Evolutionary conservation across 37 sponge, comb jelly and placozoan genomes (phyloP), one percentile per base, ranked within the genome.

Genomic region (Crambe crambe): DNA sequence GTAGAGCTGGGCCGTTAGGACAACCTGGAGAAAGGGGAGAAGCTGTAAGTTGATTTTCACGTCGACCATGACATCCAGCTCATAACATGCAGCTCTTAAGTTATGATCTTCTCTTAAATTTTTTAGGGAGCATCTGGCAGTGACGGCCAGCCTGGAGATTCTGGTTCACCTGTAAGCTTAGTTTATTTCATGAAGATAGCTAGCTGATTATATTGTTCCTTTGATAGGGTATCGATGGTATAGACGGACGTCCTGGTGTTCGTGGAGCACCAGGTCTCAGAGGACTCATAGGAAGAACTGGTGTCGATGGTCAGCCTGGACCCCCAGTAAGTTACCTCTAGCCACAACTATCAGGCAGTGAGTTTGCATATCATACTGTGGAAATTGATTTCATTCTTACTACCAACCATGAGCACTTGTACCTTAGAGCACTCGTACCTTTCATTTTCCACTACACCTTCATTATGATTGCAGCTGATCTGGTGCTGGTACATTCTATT

Each of bases 201-300:
- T 36, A 34, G 39, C 37, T 68, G 6, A 31, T 37, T 37, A 18
- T 37, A 35, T 10, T 65, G 35, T 58, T 35, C 25, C 6, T 76
- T 2, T 22, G 25, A 21, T 58, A 87, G 87, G 88, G 88, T 47
- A 22, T 63, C 3, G 83, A 88, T 54, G 88, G 88, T 1, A 70
- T 62, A 37, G 78, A 89, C 73, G 89, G 89, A 3, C 37, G 37
- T 23, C 42, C 79, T 60, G 89, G 89, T 23, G 22, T 23, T 23
- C 42, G 75, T 56, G 89, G 89, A 18, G 71, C 71, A 10, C 4
- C 41, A 22, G 89, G 89, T 0, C 21, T 42, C 3, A 35, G 69
- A 57, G 89, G 89, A 31, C 74, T 43, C 3, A 37, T 31, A 9
- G 89, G 89, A 41, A 47, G 42, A 21, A 57, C 74, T 37, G 89